These are phyloP conservation scores for Crenuchus spilurus DNA, from an alignment of 2,797 vertebrate species.

Conservation along the genomic window DNA sequence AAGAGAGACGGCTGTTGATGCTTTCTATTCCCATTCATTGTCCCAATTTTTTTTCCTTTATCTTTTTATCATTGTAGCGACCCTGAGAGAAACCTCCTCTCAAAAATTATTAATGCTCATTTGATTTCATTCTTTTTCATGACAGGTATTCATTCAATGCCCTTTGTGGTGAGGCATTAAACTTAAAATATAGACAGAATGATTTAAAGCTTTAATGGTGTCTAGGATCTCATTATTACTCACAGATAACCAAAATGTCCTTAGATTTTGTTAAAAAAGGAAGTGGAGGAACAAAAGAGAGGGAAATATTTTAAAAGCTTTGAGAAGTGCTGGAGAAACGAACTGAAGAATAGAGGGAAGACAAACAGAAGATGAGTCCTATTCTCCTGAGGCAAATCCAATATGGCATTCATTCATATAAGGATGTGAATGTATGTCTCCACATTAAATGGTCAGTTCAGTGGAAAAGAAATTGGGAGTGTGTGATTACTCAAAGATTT, in stretches of 20 bases:
- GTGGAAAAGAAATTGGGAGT: no score
- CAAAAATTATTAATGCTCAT: not conserved
- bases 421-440: no score
- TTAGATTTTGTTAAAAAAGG: not conserved
- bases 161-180: not conserved
- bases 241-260: not conserved
- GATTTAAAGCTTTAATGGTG: not conserved
- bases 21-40: not conserved
- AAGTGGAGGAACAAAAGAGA: not conserved
- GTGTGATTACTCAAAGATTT: no score
- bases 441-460: no score
- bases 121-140: constrained; percentile 9
- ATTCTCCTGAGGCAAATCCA: no score
- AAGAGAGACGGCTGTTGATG: not conserved
- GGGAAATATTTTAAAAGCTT: not conserved
- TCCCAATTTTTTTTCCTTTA: not conserved
- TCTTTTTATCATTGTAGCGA: constrained; percentile 4
- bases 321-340: not conserved
- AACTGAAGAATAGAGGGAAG: no score
- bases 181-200: not conserved
- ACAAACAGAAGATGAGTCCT: no score
- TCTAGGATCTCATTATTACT: not conserved
- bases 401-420: no score
- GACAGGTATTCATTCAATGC: not conserved
- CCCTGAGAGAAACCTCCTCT: constrained; percentile 3